Base-by-base conservation (phyloP, 2,797 vertebrate genomes). In the Sarcoramphus papa region DNA sequence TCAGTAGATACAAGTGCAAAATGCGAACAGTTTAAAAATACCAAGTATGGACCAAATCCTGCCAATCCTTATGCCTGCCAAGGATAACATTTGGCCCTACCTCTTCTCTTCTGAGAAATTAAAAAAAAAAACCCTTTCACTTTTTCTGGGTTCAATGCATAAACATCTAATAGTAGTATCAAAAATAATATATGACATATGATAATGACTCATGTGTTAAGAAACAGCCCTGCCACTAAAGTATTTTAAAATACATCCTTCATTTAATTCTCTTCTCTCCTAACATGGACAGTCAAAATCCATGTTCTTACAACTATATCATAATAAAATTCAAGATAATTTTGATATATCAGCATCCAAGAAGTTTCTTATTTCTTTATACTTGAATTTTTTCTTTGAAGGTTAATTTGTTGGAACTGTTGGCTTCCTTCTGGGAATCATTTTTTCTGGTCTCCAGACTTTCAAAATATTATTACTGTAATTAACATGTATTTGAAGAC, bases 391-490 rank as follows among this genome's bases (percentile, higher is more conserved):
- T 60, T 69, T 80, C 67, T 86, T 81, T 90, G 73, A 74, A 81
- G n/a, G 30, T 77, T 78, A 83, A 82, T 73, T 94, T 27, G 9
- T 48, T 45, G 25, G 70, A 92, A 77, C 43, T 47, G 37, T 60
- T 54, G 33, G 33, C 24, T 75, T 95, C 31, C 72, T 88, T 68
- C 56, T 10, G 64, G 57, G 59, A 94, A 81, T 83, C 1, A 63
- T 76, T 79, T 86, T 85, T 92, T 57, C 72, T 86, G 10, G 18
- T 76, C 50, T 69, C 57, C 54, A 76, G 57, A 91, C 45, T 79
- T 90, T 80, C 82, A 93, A 96, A 94, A 94, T 78, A 84, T 89
- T 82, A 78, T 93, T 91, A 83, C 31, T 77, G 53, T 70, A 93
- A 95, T 92, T 84, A 94, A 93, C 62, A 54, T 77, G 72, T 41